These are phyloP conservation scores for Caretta caretta DNA, from an alignment of 2,113 vertebrate genomes.

Conservation along the genomic window DNA sequence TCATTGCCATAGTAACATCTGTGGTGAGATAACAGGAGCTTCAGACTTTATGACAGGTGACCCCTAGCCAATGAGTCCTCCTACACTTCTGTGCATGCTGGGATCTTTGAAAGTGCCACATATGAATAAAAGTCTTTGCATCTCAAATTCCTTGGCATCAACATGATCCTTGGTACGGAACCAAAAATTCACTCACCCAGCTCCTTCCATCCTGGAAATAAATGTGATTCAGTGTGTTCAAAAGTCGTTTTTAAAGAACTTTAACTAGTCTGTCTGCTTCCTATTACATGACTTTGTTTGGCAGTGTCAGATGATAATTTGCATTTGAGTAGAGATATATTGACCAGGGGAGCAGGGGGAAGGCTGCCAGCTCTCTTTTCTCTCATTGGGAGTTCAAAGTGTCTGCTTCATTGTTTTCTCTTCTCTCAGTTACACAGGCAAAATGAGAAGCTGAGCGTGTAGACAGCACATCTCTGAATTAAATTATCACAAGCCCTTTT, in stretches of 20 bases:
- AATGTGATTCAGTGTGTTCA: constrained; percentile 5
- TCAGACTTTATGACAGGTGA: background rate
- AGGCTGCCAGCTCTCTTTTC: constrained; percentile 27
- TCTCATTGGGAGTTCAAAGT: constrained; percentile 34
- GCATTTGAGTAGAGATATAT: constrained; percentile 67
- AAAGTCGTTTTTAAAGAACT: background rate
- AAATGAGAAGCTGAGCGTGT: constrained; percentile 11
- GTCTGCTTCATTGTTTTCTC: constrained; percentile 33
- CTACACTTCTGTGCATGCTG: background rate
- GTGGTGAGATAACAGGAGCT: background rate
- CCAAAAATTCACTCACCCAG: background rate
- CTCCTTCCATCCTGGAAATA: constrained; percentile 1
- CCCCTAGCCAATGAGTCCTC: background rate
- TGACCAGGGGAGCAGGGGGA: constrained; percentile 46
- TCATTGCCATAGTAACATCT: accelerated
- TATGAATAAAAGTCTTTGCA: background rate
- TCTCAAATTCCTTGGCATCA: background rate
- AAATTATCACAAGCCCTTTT: background rate
- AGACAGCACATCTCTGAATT: constrained; percentile 40
- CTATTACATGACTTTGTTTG: constrained; percentile 48
- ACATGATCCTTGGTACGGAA: background rate
- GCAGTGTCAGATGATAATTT: constrained; percentile 52
- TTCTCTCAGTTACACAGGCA: constrained; percentile 16
- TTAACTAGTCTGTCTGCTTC: constrained; percentile 24
- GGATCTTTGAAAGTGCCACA: background rate